Evolutionary conservation across 2,797 vertebrate genomes (phyloP).

Genomic region (Enteromius paludinosus): DNA sequence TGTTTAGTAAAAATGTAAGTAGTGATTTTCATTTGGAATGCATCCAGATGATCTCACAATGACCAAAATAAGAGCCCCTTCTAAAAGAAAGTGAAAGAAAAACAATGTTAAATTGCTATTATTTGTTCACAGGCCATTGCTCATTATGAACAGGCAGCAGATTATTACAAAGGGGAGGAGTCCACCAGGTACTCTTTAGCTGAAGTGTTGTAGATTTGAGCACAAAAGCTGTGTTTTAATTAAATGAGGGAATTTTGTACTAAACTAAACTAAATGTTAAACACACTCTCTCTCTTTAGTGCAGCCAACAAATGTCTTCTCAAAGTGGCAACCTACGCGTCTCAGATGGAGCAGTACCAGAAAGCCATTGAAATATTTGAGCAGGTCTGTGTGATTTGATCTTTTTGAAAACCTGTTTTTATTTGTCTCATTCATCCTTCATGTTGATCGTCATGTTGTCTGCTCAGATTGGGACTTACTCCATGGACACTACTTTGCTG

Average conservation of each 20-base stretch:
- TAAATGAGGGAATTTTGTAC: not conserved
- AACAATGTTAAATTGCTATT: not conserved
- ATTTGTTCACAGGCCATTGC: constrained; percentile 74
- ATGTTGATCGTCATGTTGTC: not conserved
- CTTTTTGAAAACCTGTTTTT: not conserved
- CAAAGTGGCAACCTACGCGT: constrained; percentile 81
- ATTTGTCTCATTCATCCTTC: not conserved
- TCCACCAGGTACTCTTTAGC: constrained; percentile 78
- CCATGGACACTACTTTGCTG: constrained; percentile 83
- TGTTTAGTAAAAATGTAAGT: not conserved
- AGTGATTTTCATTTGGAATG: too few species aligned
- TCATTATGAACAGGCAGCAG: constrained; percentile 84
- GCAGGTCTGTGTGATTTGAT: constrained; percentile 68
- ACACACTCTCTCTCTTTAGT: constrained; percentile 19
- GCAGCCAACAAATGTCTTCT: constrained; percentile 83
- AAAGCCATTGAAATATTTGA: constrained; percentile 84
- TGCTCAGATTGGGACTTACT: constrained; percentile 78
- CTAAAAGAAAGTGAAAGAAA: not conserved
- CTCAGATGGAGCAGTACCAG: constrained; percentile 83
- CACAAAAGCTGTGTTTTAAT: not conserved
- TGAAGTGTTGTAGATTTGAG: not conserved
- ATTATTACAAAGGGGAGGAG: constrained; percentile 86
- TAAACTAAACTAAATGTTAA: not conserved
- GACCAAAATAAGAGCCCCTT: not conserved
- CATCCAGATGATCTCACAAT: not conserved